These are phyloP conservation scores for Bombyx mori DNA, from an alignment of 1,140 invertebrate genomes.

Conservation along the genomic window DNA sequence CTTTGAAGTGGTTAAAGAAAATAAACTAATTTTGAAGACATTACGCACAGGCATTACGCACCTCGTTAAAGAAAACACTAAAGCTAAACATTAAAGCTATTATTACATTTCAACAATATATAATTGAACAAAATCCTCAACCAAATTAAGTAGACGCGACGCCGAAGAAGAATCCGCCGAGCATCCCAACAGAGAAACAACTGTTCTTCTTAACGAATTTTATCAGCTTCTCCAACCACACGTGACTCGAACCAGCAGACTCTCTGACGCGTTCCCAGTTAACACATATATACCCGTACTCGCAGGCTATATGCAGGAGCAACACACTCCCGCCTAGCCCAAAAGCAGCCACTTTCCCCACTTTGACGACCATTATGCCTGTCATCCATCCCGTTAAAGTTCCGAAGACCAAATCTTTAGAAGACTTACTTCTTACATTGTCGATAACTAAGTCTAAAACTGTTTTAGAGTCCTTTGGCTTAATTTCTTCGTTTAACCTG, in stretches of 20 bases:
- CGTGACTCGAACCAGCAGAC: constrained; percentile 80
- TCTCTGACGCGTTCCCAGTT: constrained; percentile 89
- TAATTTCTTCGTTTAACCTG: constrained; percentile 20
- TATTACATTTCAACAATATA: neutral
- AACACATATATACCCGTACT: constrained; percentile 89
- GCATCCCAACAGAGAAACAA: constrained; percentile 82
- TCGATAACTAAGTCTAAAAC: constrained; percentile 30
- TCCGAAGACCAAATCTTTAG: constrained; percentile 34
- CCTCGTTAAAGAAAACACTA: too few relatives aligned
- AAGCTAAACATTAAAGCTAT: too few relatives aligned
- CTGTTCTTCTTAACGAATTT: constrained; percentile 79
- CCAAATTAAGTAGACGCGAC: constrained; percentile 74
- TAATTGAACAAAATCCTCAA: neutral
- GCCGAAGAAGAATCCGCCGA: constrained; percentile 87
- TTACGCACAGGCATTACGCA: too few relatives aligned
- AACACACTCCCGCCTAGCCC: constrained; percentile 90
- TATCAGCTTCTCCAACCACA: constrained; percentile 80
- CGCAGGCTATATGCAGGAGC: constrained; percentile 88
- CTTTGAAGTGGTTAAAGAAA: too few relatives aligned
- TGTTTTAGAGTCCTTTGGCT: constrained; percentile 22
- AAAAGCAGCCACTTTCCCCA: constrained; percentile 89
- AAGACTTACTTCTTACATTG: constrained; percentile 29
- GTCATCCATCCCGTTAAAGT: constrained; percentile 40
- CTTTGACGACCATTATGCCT: constrained; percentile 75
- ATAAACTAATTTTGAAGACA: too few relatives aligned